Evolutionary conservation across 2,888 invertebrate species (phyloP), one percentile per base, ranked within the genome.

Genomic region (Punctoribates punctum): DNA sequence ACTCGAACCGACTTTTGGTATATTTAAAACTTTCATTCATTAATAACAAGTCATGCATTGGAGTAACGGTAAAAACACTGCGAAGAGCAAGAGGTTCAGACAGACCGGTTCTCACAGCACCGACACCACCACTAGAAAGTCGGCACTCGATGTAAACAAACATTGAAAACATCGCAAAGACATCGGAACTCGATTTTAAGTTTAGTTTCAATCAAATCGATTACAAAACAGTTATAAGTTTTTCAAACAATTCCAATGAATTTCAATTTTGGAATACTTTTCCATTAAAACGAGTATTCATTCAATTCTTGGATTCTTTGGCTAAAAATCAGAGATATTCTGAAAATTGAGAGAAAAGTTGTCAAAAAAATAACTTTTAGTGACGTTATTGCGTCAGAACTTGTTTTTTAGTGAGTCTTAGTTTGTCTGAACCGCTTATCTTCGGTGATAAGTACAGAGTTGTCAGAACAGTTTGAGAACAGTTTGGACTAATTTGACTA

Each of bases 1-100:
- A n/a, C n/a, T n/a, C n/a, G n/a, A n/a, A n/a, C n/a, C n/a, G n/a
- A n/a, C n/a, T 23, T n/a, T 23, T 23, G 57, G 25, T 57, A 23
- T 57, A 25, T 57, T 57, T 57, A 5, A 57, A 57, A 57, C 57
- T 57, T 57, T 57, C 57, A 57, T 57, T 57, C 57, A 57, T 57
- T 57, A 57, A 57, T 57, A 57, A 57, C 57, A 57, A 57, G 57
- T 25, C 57, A 23, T 57, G 25, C n/a, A 57, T 57, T 57, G 23
- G 25, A 8, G 20, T 20, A 57, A 57, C 57, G 5, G 23, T 4
- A 23, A 57, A 23, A 23, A n/a, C 57, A 57, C 46, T 46, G 57
- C 23, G 57, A 57, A 57, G 57, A 57, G 23, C 57, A 57, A 57
- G 57, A 57, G 57, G 57, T 57, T 57, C 57, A 23, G 57, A 57